Percentiles rank a stretch among this genome's conserved stretches.
Conservation (phyloP, 2,797 vertebrate species). For the Steatocranus sp. region DNA sequence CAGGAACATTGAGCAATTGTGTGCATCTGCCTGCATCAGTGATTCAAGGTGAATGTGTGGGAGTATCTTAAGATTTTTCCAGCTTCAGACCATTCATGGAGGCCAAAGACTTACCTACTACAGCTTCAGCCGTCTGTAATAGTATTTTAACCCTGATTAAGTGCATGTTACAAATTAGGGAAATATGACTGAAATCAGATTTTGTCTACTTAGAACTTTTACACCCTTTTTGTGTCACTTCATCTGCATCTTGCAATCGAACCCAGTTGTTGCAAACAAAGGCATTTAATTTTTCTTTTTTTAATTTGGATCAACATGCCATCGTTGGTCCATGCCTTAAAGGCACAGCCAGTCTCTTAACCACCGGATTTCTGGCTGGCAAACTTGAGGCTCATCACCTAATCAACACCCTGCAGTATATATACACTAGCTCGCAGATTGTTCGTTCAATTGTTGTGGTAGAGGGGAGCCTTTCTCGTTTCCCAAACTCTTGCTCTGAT, state of each 20-base stretch:
- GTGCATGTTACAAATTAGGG: not conserved
- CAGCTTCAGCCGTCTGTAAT: not conserved
- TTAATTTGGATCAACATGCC: not conserved
- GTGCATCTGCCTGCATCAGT: not conserved
- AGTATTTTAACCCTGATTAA: constrained; percentile 39
- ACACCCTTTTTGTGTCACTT: not conserved
- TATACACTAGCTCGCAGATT: not conserved
- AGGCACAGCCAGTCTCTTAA: not conserved
- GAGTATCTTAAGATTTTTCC: constrained; percentile 17
- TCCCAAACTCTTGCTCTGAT: not conserved
- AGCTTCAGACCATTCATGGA: not conserved
- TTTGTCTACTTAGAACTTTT: not conserved
- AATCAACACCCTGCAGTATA: not conserved
- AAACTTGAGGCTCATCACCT: not conserved
- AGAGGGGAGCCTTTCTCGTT: not conserved
- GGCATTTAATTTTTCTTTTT: not conserved
- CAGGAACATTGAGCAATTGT: constrained; percentile 21
- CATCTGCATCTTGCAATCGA: not conserved
- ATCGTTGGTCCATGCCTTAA: not conserved
- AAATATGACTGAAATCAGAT: not conserved
- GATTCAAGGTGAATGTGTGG: constrained; percentile 37
- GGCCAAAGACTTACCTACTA: not conserved
- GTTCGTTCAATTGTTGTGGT: not conserved
- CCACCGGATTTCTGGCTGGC: not conserved
- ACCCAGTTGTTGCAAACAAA: not conserved